These are phyloP conservation scores for Polyergus mexicanus DNA, from an alignment of 1,140 invertebrate genomes.

Conservation along the genomic window DNA sequence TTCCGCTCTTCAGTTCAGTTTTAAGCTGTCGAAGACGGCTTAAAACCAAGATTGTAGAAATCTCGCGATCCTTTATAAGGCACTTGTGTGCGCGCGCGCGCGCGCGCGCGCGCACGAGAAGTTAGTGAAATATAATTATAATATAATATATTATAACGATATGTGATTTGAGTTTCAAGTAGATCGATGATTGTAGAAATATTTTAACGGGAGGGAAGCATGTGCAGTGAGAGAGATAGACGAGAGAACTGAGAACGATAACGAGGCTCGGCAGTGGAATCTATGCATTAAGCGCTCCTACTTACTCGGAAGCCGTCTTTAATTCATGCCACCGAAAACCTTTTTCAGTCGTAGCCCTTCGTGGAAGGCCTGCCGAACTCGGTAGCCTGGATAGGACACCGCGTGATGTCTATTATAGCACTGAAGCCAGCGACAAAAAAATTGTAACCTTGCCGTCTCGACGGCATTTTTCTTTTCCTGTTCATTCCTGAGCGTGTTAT, in stretches of 20 bases:
- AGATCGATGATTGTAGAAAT: neutral
- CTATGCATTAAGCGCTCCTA: conserved; percentile 46
- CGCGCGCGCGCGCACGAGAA: no score
- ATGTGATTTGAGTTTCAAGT: neutral
- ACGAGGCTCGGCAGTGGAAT: conserved; percentile 41
- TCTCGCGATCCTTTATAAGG: neutral
- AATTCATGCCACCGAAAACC: conserved; percentile 73
- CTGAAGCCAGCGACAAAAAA: conserved; percentile 59
- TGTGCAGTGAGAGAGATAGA: neutral
- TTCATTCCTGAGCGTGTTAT: neutral
- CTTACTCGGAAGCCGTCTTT: conserved; percentile 76
- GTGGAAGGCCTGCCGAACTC: conserved; percentile 69
- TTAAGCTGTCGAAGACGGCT: neutral
- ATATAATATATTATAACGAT: neutral
- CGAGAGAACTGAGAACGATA: conserved; percentile 36
- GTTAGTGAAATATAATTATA: no score
- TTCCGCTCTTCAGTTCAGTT: neutral
- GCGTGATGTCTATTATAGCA: conserved; percentile 70
- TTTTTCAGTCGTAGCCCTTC: conserved; percentile 68
- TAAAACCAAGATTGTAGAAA: neutral
- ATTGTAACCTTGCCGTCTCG: conserved; percentile 28
- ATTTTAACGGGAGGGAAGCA: neutral
- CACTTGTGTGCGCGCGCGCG: neutral
- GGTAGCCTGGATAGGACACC: conserved; percentile 50
- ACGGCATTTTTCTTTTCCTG: conserved; percentile 3